These are phyloP conservation scores for Formicarius rufipectus DNA, from an alignment of 2,113 vertebrate genomes.

Conservation along the genomic window DNA sequence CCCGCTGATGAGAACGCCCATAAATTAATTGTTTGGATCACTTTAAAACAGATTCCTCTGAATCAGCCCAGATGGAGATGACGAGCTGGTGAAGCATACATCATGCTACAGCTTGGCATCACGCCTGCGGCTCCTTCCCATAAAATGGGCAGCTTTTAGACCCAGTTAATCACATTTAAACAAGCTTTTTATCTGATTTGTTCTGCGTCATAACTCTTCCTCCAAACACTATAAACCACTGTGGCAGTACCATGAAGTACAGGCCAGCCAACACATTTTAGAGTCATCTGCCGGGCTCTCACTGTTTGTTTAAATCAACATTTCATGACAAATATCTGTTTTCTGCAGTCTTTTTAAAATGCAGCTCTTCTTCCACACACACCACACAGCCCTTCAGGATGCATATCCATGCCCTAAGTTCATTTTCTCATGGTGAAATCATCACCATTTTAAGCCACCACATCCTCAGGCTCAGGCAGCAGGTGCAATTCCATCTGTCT, in stretches of 20 bases:
- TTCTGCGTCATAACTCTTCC: slow-evolving; percentile 49
- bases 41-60: slow-evolving; percentile 46
- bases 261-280: not conserved
- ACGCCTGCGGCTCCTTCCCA: not conserved
- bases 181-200: slow-evolving; percentile 56
- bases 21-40: slow-evolving; percentile 10
- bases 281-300: slow-evolving; percentile 16
- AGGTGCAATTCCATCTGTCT: not conserved
- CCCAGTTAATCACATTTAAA: slow-evolving; percentile 38
- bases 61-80: slow-evolving; percentile 27
- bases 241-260: not conserved
- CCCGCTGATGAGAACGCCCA: not conserved
- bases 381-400: not conserved
- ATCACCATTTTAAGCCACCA: not conserved
- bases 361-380: not conserved
- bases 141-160: slow-evolving; percentile 46
- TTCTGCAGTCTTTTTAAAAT: not conserved
- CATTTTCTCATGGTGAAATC: not conserved
- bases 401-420: not conserved
- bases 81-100: not conserved
- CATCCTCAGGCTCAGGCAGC: not conserved
- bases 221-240: slow-evolving; percentile 23
- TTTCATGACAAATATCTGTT: not conserved
- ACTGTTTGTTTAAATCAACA: not conserved
- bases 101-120: slow-evolving; percentile 19